Percentiles rank a stretch among this genome's conserved stretches.
These are phyloP conservation scores for Lysandra bellargus DNA, from an alignment of 2,888 invertebrate genomes.

Conservation along the genomic window DNA sequence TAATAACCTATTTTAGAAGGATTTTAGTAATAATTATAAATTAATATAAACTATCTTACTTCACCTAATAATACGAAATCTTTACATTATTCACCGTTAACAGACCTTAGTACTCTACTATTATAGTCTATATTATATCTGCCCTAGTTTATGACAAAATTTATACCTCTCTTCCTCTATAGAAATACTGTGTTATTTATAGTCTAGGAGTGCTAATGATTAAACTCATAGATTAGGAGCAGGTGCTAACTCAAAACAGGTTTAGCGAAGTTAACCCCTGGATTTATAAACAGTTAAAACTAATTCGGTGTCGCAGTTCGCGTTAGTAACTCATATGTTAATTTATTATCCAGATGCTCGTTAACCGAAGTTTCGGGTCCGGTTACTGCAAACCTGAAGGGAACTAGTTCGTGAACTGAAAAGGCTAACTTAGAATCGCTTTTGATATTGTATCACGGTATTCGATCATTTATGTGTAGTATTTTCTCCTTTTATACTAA, in stretches of 20 bases:
- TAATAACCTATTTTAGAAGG: too few relatives aligned
- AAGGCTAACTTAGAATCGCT: neutral
- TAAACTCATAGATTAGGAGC: neutral
- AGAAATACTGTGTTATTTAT: neutral
- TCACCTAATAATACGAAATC: too few relatives aligned
- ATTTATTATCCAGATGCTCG: conserved; percentile 38
- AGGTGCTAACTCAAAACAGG: conserved; percentile 16
- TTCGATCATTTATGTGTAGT: neutral
- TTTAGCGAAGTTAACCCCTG: conserved; percentile 9
- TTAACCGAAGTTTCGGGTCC: conserved; percentile 33
- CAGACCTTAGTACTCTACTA: too few relatives aligned
- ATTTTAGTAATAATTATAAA: too few relatives aligned
- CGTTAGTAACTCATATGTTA: conserved; percentile 42
- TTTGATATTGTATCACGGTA: neutral
- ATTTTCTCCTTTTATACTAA: too few relatives aligned
- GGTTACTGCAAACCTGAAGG: conserved; percentile 1
- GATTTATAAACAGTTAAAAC: conserved; percentile 17
- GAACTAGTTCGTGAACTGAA: conserved; percentile 9
- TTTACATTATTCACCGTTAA: too few relatives aligned
- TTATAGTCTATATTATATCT: too few relatives aligned
- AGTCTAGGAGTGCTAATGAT: neutral
- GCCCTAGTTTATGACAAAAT: too few relatives aligned
- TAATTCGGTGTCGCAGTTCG: conserved; percentile 27
- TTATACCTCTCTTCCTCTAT: too few relatives aligned
- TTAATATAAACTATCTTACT: too few relatives aligned